Percentiles rank a stretch among this genome's conserved stretches.
These are phyloP conservation scores for Scophthalmus maximus DNA, from an alignment of 2,113 vertebrate species.

Conservation along the genomic window DNA sequence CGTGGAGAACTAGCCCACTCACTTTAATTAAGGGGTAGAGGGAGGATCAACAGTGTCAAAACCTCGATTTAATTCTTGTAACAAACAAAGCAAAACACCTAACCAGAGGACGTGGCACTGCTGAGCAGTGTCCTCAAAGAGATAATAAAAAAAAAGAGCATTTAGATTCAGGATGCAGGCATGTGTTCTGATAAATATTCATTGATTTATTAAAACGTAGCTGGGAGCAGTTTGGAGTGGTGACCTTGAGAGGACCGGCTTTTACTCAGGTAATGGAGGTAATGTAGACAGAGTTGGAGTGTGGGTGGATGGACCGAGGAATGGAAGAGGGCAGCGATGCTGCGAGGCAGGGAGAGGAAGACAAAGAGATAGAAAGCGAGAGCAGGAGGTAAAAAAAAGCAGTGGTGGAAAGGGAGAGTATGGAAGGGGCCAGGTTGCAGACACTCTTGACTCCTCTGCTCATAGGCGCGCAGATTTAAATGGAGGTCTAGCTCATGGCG, in stretches of 20 bases:
- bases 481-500: constrained; percentile 53
- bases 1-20: background rate
- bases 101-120: constrained; percentile 43
- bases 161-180: constrained; percentile 69
- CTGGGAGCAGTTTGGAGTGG: constrained; percentile 77
- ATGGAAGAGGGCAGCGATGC: constrained; percentile 49
- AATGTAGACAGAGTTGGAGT: constrained; percentile 46
- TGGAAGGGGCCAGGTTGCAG: constrained; percentile 16
- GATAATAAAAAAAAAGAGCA: constrained; percentile 48
- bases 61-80: constrained; percentile 51
- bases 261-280: constrained; percentile 71
- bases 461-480: constrained; percentile 66
- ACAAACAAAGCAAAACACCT: constrained; percentile 55
- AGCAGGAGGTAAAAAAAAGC: constrained; percentile 14
- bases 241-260: constrained; percentile 75
- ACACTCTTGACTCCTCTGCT: constrained; percentile 64
- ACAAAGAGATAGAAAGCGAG: constrained; percentile 31
- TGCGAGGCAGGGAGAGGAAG: constrained; percentile 28
- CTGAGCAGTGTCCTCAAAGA: constrained; percentile 52
- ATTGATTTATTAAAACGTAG: constrained; percentile 83
- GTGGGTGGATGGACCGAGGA: constrained; percentile 59
- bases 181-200: constrained; percentile 81
- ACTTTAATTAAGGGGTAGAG: constrained; percentile 46
- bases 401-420: constrained; percentile 25
- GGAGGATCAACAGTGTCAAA: constrained; percentile 35